phyloP scores from a whole-genome alignment of 1,140 invertebrate species.

The Euglossa dilemma region DNA sequence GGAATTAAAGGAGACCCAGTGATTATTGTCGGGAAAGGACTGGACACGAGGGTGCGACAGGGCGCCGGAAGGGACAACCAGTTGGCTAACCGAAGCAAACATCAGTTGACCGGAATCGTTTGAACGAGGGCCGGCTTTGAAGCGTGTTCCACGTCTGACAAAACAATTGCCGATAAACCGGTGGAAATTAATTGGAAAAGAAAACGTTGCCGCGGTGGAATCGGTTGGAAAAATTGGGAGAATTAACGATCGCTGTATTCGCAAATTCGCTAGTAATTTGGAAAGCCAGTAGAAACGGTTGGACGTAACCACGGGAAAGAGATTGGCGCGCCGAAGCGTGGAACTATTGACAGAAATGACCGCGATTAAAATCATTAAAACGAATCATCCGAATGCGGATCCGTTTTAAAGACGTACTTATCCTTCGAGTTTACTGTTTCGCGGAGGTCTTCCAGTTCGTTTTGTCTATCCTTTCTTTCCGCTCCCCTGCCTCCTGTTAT shows the following conservation, averaged over 20 bases:
- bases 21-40: conserved; percentile 68
- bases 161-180: conserved; percentile 13
- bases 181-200: conserved; percentile 8
- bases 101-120: conserved; percentile 58
- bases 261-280: too few relatives aligned
- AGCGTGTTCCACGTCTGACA: not conserved
- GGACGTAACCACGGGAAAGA: not conserved
- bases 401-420: not conserved
- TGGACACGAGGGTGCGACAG: conserved; percentile 43
- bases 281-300: not conserved
- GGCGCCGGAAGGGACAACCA: conserved; percentile 39
- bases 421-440: not conserved
- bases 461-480: conserved; percentile 31
- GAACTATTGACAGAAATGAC: not conserved
- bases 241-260: too few relatives aligned
- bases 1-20: conserved; percentile 73
- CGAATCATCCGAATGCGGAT: not conserved
- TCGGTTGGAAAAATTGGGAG: not conserved
- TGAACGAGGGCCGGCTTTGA: conserved; percentile 32
- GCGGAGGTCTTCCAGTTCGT: conserved; percentile 15
- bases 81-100: conserved; percentile 50
- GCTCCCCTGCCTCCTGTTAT: conserved; percentile 31
- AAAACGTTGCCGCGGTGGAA: not conserved
- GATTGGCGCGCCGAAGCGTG: not conserved
- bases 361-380: conserved; percentile 1